Percentiles rank a stretch among this genome's conserved stretches.
Conservation (phyloP, 2,113 vertebrate genomes). For the Perca fluviatilis region DNA sequence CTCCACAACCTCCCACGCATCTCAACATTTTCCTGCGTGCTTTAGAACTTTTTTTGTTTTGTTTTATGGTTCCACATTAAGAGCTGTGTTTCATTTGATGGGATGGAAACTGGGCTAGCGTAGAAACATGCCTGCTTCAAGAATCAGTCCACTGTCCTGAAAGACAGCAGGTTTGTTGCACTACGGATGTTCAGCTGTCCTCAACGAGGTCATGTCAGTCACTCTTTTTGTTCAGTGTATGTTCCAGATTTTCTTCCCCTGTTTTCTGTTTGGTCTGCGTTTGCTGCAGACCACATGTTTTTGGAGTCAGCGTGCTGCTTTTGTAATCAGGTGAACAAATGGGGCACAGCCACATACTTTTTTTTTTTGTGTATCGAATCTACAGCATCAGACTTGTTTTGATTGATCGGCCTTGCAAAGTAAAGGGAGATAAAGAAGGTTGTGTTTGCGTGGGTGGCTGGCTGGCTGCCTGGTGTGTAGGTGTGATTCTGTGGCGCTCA, state of each 20-base stretch:
- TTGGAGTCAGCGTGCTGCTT: slow-evolving; percentile 65
- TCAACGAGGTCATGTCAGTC: slow-evolving; percentile 44
- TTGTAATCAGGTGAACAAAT: slow-evolving; percentile 69
- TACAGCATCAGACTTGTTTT: slow-evolving; percentile 26
- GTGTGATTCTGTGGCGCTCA: slow-evolving; percentile 21
- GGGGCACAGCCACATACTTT: slow-evolving; percentile 37
- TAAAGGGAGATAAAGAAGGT: slow-evolving; percentile 33
- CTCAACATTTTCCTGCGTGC: slow-evolving; percentile 19
- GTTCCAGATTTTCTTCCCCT: slow-evolving; percentile 65
- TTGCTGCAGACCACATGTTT: slow-evolving; percentile 75
- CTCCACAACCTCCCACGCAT: slow-evolving; percentile 49
- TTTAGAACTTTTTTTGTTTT: slow-evolving; percentile 50
- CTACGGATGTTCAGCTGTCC: slow-evolving; percentile 40
- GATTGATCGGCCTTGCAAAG: slow-evolving; percentile 18
- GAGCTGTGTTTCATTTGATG: slow-evolving; percentile 47
- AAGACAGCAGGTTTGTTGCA: slow-evolving; percentile 26
- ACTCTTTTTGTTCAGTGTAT: slow-evolving; percentile 23
- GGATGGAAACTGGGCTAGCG: slow-evolving; percentile 39
- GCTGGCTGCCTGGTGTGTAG: slow-evolving; percentile 6
- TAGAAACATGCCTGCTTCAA: slow-evolving; percentile 43
- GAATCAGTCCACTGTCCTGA: slow-evolving; percentile 43
- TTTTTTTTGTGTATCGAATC: slow-evolving; percentile 35
- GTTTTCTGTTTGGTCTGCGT: slow-evolving; percentile 38
- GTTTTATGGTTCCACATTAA: slow-evolving; percentile 50
- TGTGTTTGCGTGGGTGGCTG: slow-evolving; percentile 24